Evolutionary conservation across 2,113 vertebrate genomes (phyloP).

Genomic region (Poicephalus gulielmi): DNA sequence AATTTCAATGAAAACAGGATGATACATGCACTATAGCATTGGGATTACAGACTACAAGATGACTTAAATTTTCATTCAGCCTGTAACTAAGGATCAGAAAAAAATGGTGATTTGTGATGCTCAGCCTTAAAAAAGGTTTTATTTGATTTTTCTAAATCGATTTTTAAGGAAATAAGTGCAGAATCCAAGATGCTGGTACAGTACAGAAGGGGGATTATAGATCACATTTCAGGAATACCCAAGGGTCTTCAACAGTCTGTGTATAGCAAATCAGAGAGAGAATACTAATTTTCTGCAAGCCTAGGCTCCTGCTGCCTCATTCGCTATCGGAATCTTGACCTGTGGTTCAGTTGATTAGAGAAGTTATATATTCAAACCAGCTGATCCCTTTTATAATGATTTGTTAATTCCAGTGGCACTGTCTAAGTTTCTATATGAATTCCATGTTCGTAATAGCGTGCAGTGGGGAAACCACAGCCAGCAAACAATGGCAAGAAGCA

Average conservation of each 20-base stretch:
- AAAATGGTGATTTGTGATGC: not conserved
- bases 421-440: not conserved
- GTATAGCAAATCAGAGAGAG: not conserved
- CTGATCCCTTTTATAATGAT: not conserved
- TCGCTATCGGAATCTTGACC: not conserved
- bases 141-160: not conserved
- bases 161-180: not conserved
- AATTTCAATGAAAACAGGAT: not conserved
- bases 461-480: not conserved
- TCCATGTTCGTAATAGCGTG: accelerated
- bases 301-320: not conserved
- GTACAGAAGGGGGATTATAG: not conserved
- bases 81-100: not conserved
- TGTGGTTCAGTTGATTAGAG: not conserved
- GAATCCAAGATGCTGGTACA: not conserved
- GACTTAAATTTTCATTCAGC: not conserved
- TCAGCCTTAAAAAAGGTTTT: not conserved
- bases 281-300: not conserved
- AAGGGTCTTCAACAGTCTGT: not conserved
- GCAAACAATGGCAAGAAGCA: not conserved
- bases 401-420: not conserved
- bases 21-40: not conserved
- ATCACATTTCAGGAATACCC: not conserved
- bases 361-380: not conserved
- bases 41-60: not conserved